A percentile compares a stretch with the other conserved stretches of the same genome.
Conservation (phyloP, 2,888 invertebrate species). For the Spisula solida region DNA sequence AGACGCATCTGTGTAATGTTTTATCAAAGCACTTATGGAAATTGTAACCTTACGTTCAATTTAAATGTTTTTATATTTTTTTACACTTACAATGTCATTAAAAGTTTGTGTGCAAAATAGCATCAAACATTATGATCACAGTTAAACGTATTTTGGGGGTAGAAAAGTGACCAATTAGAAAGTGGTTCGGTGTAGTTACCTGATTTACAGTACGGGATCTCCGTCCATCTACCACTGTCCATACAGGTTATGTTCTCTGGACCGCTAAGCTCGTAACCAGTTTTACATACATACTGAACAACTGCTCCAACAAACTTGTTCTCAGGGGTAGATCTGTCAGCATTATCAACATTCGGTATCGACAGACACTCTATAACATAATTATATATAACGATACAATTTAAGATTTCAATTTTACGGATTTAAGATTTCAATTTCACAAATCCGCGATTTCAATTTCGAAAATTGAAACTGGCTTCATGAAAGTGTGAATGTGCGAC, state of each 20-base stretch:
- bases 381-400: neutral
- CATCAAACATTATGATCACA: too few species aligned
- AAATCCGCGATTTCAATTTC: neutral
- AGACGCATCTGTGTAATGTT: too few species aligned
- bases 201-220: neutral
- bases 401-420: neutral
- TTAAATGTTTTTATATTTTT: too few species aligned
- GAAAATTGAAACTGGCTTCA: too few species aligned
- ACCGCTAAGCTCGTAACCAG: conserved; percentile 7
- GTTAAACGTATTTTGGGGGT: too few species aligned
- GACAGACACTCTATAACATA: neutral
- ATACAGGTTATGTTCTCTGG: neutral
- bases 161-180: too few species aligned
- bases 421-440: neutral
- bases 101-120: too few species aligned
- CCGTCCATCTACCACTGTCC: conserved; percentile 4
- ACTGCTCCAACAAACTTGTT: neutral
- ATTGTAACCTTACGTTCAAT: too few species aligned
- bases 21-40: too few species aligned
- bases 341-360: neutral
- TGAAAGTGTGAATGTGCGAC: too few species aligned
- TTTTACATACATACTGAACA: neutral
- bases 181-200: too few species aligned
- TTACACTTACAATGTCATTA: too few species aligned
- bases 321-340: neutral